These are phyloP conservation scores for Euthynnus affinis DNA, from an alignment of 2,797 vertebrate genomes.

Conservation along the genomic window DNA sequence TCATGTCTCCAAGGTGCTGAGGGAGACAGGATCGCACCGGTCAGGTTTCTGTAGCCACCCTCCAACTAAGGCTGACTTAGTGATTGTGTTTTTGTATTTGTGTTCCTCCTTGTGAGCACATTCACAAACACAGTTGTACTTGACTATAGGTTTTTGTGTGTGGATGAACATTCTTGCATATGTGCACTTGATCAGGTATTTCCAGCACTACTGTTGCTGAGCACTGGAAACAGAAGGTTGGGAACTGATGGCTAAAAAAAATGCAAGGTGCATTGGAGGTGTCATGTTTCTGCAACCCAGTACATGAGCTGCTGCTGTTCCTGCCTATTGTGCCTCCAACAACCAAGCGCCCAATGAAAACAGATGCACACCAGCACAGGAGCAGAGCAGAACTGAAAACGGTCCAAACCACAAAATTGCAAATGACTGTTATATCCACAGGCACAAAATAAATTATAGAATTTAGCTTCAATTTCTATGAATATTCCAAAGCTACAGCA, in stretches of 20 bases:
- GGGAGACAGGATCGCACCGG: conserved; percentile 71
- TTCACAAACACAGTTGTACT: conserved; percentile 13
- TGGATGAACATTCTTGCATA: conserved; percentile 46
- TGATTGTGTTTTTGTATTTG: conserved; percentile 32
- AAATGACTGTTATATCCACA: conserved; percentile 24
- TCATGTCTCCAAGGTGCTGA: conserved; percentile 86
- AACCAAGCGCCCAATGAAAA: conserved; percentile 43
- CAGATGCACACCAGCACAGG: conserved; percentile 48
- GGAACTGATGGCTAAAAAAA: conserved; percentile 65
- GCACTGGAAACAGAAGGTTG: conserved; percentile 68
- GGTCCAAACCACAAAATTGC: conserved; percentile 42
- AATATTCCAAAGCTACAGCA: conserved; percentile 47
- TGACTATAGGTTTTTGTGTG: conserved; percentile 15
- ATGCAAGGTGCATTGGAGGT: conserved; percentile 72
- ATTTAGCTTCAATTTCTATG: conserved; percentile 27
- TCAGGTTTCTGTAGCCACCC: conserved; percentile 82
- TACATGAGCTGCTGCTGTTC: conserved; percentile 71
- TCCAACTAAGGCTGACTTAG: conserved; percentile 37
- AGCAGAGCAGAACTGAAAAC: conserved; percentile 34
- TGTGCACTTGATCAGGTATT: conserved; percentile 61
- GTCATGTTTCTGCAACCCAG: conserved; percentile 83
- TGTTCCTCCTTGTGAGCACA: conserved; percentile 7
- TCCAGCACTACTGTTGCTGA: conserved; percentile 65
- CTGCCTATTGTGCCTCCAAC: conserved; percentile 63
- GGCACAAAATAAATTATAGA: conserved; percentile 30